Conservation (phyloP, 2,797 vertebrate species). For the Tragopan temminckii region DNA sequence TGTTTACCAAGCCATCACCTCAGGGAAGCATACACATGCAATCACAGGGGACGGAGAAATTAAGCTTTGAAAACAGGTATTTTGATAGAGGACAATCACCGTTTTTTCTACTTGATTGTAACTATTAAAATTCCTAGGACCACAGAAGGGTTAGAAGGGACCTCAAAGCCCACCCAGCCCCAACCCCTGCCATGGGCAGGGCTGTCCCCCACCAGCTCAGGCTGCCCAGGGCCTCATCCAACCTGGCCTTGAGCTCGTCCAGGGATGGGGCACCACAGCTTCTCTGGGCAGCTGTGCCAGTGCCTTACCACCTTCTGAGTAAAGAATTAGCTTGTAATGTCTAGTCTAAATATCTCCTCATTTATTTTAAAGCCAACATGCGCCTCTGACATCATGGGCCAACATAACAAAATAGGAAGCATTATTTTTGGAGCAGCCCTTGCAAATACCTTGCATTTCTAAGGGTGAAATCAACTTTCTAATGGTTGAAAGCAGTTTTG, state of each 20-base stretch:
- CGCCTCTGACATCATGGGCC: too few relatives aligned
- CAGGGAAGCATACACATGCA: accelerated
- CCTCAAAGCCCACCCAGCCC: neutral
- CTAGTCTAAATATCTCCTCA: neutral
- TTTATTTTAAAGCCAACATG: neutral
- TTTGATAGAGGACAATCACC: neutral
- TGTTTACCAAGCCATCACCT: neutral
- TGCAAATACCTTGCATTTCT: neutral
- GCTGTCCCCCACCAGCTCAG: neutral
- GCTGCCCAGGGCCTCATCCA: neutral
- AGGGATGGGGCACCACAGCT: neutral
- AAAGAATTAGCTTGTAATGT: neutral
- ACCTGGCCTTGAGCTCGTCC: neutral
- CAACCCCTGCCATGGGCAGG: neutral
- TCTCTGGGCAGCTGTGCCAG: neutral
- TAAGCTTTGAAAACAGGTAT: neutral
- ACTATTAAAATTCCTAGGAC: neutral
- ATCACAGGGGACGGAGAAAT: neutral
- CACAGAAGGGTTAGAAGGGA: neutral
- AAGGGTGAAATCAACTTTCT: neutral
- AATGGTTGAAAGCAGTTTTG: neutral
- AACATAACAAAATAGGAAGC: neutral
- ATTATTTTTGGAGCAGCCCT: neutral
- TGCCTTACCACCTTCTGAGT: neutral
- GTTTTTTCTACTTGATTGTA: neutral